Evolutionary conservation across 2,797 vertebrate species (phyloP), one percentile per base, ranked within the genome.

Genomic region (Clarias platycephalus): DNA sequence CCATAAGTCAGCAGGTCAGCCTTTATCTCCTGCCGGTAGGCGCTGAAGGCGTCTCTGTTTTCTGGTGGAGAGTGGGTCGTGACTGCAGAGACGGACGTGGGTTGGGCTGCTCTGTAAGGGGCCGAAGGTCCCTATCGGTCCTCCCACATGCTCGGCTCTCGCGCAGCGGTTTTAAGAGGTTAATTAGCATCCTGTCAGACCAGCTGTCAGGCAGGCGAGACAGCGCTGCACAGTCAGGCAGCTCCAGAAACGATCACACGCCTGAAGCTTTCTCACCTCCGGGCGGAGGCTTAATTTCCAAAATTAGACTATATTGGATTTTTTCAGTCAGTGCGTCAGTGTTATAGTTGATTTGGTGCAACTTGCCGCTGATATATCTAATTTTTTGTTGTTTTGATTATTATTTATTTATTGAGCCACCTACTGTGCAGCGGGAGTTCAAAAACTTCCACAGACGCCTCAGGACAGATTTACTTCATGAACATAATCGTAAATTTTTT

Each of bases 171-270:
- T 87, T 67, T 84, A 49, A 58, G 82, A 88, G 90, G 90, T 91
- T 85, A 90, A 40, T 15, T 86, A 64, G 88, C 83, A 16, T 77
- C 57, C 68, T 88, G 85, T 88, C 89, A 85, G 83, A 66, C 31
- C 92, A 91, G 91, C 90, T 91, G 91, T 87, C 85, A 87, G 86
- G 68, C 26, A 20, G 55, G 37, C 44, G 64, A 67, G 79, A 68
- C 79, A 26, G 71, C 34, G 1, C 40, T 20, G 80, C 70, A 67
- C 80, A 76, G 49, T 1, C 20, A 60, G 13, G 18, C 37, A 62
- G 53, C 80, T 66, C 20, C 1, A 49, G 24, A 28, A 62, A 20
- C 3, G 5, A 58, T 57, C 55, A 77, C 28, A 37, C 10, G 28
- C 20, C 37, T 77, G 20, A 77, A 55, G 8, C 18, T 24, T 24